Evolutionary conservation across 2,113 vertebrate genomes (phyloP).

Genomic region (Apistogramma diplotaenia): DNA sequence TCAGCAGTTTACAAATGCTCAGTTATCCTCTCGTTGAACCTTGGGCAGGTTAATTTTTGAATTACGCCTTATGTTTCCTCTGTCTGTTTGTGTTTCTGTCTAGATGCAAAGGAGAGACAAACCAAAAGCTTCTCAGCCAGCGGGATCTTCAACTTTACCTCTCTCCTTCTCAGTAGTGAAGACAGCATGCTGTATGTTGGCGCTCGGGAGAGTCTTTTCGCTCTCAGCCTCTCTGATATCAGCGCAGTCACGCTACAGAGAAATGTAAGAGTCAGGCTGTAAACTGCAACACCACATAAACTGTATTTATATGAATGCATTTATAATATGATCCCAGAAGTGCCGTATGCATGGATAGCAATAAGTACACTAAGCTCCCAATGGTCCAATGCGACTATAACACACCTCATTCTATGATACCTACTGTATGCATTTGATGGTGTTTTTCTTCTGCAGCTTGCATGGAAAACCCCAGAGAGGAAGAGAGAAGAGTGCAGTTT

Average conservation of each 20-base stretch:
- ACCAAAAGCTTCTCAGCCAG: constrained; percentile 77
- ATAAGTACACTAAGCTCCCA: constrained; percentile 5
- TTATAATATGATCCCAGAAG: constrained; percentile 9
- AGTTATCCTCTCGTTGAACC: neutral
- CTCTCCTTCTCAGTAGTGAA: constrained; percentile 85
- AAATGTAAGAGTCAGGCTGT: constrained; percentile 77
- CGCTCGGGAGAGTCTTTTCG: constrained; percentile 84
- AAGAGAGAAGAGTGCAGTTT: constrained; percentile 91
- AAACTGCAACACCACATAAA: neutral
- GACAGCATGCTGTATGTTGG: constrained; percentile 85
- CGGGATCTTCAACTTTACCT: constrained; percentile 83
- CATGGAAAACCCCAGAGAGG: constrained; percentile 84
- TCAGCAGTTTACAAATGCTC: neutral
- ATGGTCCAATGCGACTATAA: neutral
- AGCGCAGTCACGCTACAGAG: constrained; percentile 65
- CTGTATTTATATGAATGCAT: constrained; percentile 18
- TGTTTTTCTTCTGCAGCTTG: constrained; percentile 75
- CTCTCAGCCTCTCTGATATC: constrained; percentile 81
- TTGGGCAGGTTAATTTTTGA: neutral
- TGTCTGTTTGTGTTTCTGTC: constrained; percentile 22
- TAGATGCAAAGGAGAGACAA: constrained; percentile 78
- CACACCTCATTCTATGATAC: neutral
- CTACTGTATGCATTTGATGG: neutral
- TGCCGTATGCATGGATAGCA: neutral
- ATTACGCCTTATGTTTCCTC: neutral